A percentile compares a stretch with the other conserved stretches of the same genome.
Evolutionary conservation across 2,113 vertebrate species (phyloP).

Genomic region (Anthoscopus minutus): DNA sequence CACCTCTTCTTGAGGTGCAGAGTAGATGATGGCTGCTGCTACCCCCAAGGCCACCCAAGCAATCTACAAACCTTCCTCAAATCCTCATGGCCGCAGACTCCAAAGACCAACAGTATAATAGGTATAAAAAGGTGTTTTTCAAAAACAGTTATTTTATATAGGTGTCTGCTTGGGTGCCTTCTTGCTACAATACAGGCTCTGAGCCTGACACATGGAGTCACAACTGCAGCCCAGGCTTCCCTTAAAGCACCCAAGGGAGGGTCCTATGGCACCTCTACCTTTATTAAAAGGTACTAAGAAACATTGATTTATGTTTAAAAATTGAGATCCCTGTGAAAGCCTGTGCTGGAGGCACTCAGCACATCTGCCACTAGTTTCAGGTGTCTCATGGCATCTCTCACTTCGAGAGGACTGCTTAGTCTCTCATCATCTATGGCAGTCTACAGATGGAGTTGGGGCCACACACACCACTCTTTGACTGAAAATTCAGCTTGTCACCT

Average conservation of each 20-base stretch:
- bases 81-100: not conserved
- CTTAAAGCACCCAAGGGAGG: not conserved
- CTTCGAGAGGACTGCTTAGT: not conserved
- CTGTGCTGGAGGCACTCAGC: not conserved
- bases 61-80: not conserved
- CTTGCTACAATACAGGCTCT: not conserved
- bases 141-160: not conserved
- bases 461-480: not conserved
- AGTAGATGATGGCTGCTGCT: not conserved
- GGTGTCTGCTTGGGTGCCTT: rapidly evolving
- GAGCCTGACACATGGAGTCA: not conserved
- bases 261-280: not conserved
- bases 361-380: not conserved
- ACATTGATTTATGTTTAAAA: not conserved
- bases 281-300: not conserved
- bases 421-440: not conserved
- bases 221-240: not conserved
- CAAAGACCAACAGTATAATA: not conserved
- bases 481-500: not conserved
- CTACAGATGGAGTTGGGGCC: not conserved
- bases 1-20: not conserved
- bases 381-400: not conserved
- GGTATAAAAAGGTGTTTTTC: not conserved
- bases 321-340: not conserved
- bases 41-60: not conserved